Base-by-base conservation (phyloP, 2,888 invertebrate genomes). In the Matsumyia berberina region DNA sequence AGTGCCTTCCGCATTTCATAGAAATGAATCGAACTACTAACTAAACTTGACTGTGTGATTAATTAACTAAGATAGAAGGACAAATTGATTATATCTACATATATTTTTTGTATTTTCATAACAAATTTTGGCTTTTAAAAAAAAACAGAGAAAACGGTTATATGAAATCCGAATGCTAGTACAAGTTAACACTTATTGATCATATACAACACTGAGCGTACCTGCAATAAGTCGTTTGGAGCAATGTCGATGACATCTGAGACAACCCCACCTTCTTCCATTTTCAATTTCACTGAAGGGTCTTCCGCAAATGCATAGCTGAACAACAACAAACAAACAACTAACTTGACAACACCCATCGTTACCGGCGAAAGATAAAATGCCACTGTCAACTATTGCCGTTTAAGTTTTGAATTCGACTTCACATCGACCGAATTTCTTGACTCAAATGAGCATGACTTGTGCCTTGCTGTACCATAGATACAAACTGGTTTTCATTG, bases 241-340 rank as follows among this genome's bases (percentile, higher is more conserved):
- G 94, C 94, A 12, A 91, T 93, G 11, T 94, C 91, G 83, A 97
- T 92, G 2, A 97, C 96, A 89, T 97, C 97, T 0, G 96, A 95
- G 12, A 96, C 94, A 79, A 97, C 93, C 55, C 92, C 93, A 87
- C 96, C 93, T 37, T 91, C 88, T 24, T 90, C 89, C 88, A 89
- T 89, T 15, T 55, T 80, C 73, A 8, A 19, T 37, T 51, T 57
- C 12, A 62, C 73, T 19, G 33, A 44, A 2, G 8, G 0, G 11
- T 53, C 60, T 29, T 35, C 2, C 5, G 66, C 60, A 9, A 53
- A 42, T 4, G 42, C 31, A 24, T 17, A n/a, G 29, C 58, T 12
- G 4, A 60, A 1, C 8, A 60, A 7, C 5, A 72, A 7, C 7
- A 5, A 17, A 39, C 7, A 49, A 5, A 49, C 5, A 31, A 60